Evolutionary conservation across 53 echinoderm and acorn worm species (phyloP), one percentile per base, ranked within the genome.

Genomic region (Patiria pectinifera): DNA sequence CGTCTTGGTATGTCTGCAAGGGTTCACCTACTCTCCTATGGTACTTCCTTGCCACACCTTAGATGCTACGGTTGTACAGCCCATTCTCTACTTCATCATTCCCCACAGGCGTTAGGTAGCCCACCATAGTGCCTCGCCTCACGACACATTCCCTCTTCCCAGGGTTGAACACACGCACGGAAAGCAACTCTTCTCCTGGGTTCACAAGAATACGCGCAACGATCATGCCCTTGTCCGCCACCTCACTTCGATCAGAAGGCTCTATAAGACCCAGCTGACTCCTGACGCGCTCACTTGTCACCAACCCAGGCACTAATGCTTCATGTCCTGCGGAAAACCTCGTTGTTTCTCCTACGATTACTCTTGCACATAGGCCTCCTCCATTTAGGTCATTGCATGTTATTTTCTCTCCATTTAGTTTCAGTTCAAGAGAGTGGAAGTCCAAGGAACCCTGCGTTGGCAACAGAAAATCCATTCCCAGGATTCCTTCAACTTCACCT

Each of bases 401-500:
- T 16, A 92, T 92, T 4, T 15, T 85, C 62, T 75, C 92, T 44
- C 92, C 92, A 13, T 58, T 58, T 58, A 85, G 25, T 9, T 19
- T 44, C 82, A 87, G 22, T 71, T 88, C 82, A 78, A 18, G 48
- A 11, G 69, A 45, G 21, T 45, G 48, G 62, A 92, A 61, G 62
- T 87, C 47, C 74, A 85, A 44, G 76, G 76, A 81, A 25, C 80
- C 69, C 60, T 72, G 8, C n/a, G 81, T 66, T 48, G 71, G 12
- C 4, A 91, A 16, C 10, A 92, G 92, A 4, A 92, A 85, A 48
- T 92, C 92, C 66, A 92, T 85, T 1, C 92, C 92, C 48, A 92
- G 76, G 44, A 92, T 84, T n/a, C 85, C 92, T 22, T 92, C 85
- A 45, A 92, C 78, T 44, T 76, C 77, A 18, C 85, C 85, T 4